phyloP scores from a whole-genome alignment of 2,888 invertebrate species.

The Noctua comes region DNA sequence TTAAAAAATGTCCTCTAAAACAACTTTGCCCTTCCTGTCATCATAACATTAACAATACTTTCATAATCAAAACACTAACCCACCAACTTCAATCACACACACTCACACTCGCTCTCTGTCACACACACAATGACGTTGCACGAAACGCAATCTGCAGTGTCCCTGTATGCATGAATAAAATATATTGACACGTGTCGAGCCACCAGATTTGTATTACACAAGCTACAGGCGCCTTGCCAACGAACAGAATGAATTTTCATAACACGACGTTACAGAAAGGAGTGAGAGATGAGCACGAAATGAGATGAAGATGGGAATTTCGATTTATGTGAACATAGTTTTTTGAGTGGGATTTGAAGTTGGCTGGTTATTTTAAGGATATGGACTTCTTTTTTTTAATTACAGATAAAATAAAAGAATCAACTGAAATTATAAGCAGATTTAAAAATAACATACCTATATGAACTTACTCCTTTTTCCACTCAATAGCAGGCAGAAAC shows the following conservation, averaged over 20 bases:
- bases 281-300: conserved; percentile 38
- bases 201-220: conserved; percentile 70
- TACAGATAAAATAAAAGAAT: not conserved
- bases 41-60: not conserved
- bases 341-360: not conserved
- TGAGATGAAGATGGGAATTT: conserved; percentile 37
- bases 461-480: not conserved
- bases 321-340: conserved; percentile 24
- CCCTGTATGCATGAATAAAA: conserved; percentile 81
- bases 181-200: conserved; percentile 77
- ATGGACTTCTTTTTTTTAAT: too few species aligned
- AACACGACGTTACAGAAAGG: conserved; percentile 51
- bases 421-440: not conserved
- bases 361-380: not conserved
- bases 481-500: not conserved
- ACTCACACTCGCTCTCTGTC: conserved; percentile 32
- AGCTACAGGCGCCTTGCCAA: conserved; percentile 59
- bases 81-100: conserved; percentile 38
- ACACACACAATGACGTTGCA: conserved; percentile 65
- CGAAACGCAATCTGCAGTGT: conserved; percentile 74
- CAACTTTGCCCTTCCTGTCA: too few species aligned
- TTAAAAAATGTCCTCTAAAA: not conserved
- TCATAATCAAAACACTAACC: conserved; percentile 18
- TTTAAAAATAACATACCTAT: not conserved
- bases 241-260: conserved; percentile 65